These are phyloP conservation scores for Aphelinus atriplicis DNA, from an alignment of 1,140 invertebrate genomes.

Conservation along the genomic window DNA sequence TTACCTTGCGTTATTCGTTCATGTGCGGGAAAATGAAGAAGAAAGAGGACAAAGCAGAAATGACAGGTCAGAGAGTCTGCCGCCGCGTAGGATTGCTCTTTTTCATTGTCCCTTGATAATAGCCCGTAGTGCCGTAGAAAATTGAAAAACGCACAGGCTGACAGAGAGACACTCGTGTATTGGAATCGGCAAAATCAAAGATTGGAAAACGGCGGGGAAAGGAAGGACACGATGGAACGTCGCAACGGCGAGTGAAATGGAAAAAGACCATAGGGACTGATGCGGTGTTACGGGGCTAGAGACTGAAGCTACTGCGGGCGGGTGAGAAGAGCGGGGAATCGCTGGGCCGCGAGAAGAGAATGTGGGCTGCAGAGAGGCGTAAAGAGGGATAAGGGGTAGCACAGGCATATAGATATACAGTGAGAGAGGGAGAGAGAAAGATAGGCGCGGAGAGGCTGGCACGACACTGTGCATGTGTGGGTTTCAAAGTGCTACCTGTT, in stretches of 20 bases:
- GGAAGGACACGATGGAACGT: not conserved
- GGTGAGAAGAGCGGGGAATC: not conserved
- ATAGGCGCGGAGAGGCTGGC: not conserved
- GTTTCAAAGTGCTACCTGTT: constrained; percentile 18
- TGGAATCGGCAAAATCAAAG: not conserved
- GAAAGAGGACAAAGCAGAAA: no score
- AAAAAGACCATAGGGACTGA: no score
- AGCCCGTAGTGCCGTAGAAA: no score
- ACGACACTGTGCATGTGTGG: not conserved
- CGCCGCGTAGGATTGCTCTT: no score
- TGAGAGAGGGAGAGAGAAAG: not conserved
- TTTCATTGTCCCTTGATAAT: no score
- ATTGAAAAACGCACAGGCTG: no score
- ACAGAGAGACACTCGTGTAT: no score
- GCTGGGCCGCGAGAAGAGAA: not conserved
- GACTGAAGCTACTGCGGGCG: not conserved
- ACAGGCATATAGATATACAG: not conserved
- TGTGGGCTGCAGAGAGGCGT: not conserved
- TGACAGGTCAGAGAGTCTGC: no score
- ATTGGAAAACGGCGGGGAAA: not conserved
- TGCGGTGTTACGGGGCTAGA: not conserved
- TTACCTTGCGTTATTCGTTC: no score
- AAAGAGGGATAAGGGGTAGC: not conserved
- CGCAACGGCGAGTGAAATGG: not conserved
- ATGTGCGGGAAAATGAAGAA: no score